Evolutionary conservation across 92 coral and sea anemone species (phyloP).

Genomic region (Epizoanthus illoricatus): DNA sequence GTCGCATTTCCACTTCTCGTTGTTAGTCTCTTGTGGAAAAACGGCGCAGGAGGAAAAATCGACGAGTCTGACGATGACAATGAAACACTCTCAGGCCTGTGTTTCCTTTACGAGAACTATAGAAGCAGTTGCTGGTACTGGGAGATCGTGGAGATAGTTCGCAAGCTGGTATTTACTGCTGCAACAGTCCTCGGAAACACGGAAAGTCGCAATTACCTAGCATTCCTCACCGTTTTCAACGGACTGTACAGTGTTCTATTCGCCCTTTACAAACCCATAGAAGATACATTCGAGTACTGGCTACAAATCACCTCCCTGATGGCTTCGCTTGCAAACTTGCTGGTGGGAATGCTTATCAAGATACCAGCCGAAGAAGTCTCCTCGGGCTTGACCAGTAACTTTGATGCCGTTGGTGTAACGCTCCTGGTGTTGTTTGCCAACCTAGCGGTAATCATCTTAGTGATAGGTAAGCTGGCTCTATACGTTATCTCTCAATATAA

Average conservation of each 20-base stretch:
- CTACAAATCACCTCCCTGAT: slow-evolving; percentile 45
- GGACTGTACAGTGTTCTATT: slow-evolving; percentile 55
- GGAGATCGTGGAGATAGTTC: slow-evolving; percentile 48
- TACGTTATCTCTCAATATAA: too few species aligned
- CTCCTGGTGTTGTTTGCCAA: slow-evolving; percentile 45
- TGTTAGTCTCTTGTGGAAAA: slow-evolving; percentile 22
- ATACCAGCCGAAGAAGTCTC: slow-evolving; percentile 46
- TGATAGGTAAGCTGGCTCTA: slow-evolving; percentile 31
- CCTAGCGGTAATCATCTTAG: slow-evolving; percentile 42
- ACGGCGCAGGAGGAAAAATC: not conserved
- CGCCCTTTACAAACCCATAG: slow-evolving; percentile 56
- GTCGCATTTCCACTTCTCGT: slow-evolving; percentile 40
- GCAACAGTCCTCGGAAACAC: slow-evolving; percentile 43
- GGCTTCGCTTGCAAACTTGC: slow-evolving; percentile 48
- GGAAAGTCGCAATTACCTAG: slow-evolving; percentile 48
- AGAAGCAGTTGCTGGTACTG: slow-evolving; percentile 58
- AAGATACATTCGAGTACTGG: slow-evolving; percentile 58
- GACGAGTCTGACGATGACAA: slow-evolving; percentile 9
- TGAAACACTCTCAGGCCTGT: slow-evolving; percentile 45
- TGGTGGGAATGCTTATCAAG: slow-evolving; percentile 50
- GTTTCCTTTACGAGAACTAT: slow-evolving; percentile 63
- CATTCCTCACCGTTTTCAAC: slow-evolving; percentile 36
- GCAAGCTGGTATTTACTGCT: slow-evolving; percentile 42
- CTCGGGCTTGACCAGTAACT: slow-evolving; percentile 1
- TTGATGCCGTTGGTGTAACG: slow-evolving; percentile 35